Percentiles rank a stretch among this genome's conserved stretches.
Conservation (phyloP, 2,888 invertebrate genomes). For the Thymelicus lineola region DNA sequence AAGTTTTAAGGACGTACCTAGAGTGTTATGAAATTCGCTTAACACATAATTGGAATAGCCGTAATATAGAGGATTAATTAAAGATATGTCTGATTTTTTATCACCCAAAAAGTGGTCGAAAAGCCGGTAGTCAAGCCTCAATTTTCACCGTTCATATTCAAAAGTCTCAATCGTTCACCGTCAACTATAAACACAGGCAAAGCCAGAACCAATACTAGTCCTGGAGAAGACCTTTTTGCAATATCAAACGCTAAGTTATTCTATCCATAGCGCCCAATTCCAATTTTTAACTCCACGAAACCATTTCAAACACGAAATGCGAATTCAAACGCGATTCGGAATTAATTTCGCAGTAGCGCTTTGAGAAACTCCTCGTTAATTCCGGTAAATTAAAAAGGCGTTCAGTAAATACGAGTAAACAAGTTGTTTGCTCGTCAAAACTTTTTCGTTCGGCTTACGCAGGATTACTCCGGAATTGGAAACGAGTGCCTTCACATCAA, state of each 20-base stretch:
- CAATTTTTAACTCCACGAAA: slow-evolving; percentile 4
- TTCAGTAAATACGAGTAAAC: slow-evolving; percentile 31
- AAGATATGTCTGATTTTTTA: too few species aligned
- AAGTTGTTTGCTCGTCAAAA: slow-evolving; percentile 31
- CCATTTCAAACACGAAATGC: slow-evolving; percentile 14
- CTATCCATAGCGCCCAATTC: neutral
- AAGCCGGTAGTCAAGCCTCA: too few species aligned
- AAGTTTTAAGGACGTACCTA: too few species aligned
- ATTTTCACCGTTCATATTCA: too few species aligned
- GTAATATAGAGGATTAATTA: too few species aligned
- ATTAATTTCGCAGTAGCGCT: slow-evolving; percentile 15
- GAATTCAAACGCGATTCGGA: slow-evolving; percentile 16
- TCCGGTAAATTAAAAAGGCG: slow-evolving; percentile 35
- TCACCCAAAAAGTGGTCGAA: too few species aligned
- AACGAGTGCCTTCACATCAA: slow-evolving; percentile 11
- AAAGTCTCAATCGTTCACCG: too few species aligned
- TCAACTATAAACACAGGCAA: too few species aligned
- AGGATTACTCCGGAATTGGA: slow-evolving; percentile 11
- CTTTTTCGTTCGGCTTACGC: slow-evolving; percentile 16
- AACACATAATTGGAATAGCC: too few species aligned
- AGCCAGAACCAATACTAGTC: too few species aligned
- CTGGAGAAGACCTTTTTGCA: too few species aligned
- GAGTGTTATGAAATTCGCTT: too few species aligned
- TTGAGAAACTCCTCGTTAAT: slow-evolving; percentile 23
- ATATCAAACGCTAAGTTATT: neutral